Percentiles rank a stretch among this genome's conserved stretches.
These are phyloP conservation scores for Nephotettix cincticeps DNA, from an alignment of 1,140 invertebrate species.

Conservation along the genomic window DNA sequence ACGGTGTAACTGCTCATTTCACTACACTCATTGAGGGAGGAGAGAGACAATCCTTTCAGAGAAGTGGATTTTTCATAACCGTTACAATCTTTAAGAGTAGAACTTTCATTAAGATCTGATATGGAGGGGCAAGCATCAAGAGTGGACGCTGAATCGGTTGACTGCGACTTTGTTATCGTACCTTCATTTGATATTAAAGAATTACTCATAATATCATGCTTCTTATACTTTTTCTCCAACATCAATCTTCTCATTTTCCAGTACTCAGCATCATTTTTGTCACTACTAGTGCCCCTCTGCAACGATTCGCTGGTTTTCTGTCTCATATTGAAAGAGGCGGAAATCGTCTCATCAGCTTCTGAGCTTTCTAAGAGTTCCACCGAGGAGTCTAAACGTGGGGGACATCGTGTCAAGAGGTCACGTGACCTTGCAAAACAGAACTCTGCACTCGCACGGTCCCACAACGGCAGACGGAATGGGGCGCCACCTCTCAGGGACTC, in stretches of 20 bases:
- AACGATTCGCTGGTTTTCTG: conserved; percentile 15
- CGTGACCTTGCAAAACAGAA: conserved; percentile 71
- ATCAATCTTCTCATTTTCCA: conserved; percentile 19
- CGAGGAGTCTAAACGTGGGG: conserved; percentile 34
- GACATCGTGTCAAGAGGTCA: conserved; percentile 56
- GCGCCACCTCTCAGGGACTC: conserved; percentile 47
- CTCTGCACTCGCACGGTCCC: conserved; percentile 71
- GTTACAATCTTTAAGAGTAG: conserved; percentile 30
- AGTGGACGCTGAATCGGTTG: conserved; percentile 30
- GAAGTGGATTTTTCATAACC: neutral
- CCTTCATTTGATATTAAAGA: conserved; percentile 21
- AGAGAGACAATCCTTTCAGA: conserved; percentile 13
- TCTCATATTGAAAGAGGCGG: neutral
- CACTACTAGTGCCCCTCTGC: conserved; percentile 4
- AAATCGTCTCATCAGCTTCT: conserved; percentile 15
- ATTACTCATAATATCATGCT: neutral
- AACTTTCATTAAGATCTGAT: conserved; percentile 27
- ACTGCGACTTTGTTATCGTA: conserved; percentile 29
- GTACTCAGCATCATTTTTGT: conserved; percentile 4
- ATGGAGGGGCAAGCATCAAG: conserved; percentile 33
- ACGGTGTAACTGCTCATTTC: neutral
- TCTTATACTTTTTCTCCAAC: conserved; percentile 8
- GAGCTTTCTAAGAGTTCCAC: conserved; percentile 33
- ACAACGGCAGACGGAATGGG: conserved; percentile 60
- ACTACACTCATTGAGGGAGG: conserved; percentile 18